Percentiles rank a stretch among this genome's conserved stretches.
These are phyloP conservation scores for Garra rufa DNA, from an alignment of 2,113 vertebrate genomes.

Conservation along the genomic window DNA sequence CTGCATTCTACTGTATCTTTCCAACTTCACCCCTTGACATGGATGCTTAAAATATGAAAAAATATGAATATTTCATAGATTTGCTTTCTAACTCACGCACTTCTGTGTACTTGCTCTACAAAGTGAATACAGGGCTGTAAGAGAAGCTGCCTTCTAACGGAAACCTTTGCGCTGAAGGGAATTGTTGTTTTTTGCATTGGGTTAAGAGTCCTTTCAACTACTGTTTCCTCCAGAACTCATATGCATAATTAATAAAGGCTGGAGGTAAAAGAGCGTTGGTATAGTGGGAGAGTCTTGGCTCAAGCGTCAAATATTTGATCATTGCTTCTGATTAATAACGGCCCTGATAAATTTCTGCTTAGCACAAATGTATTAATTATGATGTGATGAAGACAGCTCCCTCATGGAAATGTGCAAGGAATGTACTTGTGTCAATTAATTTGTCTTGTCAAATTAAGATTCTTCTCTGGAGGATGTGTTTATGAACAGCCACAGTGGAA, in stretches of 20 bases:
- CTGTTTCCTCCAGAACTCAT: constrained; percentile 34
- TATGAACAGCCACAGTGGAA: constrained; percentile 5
- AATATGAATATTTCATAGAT: constrained; percentile 37
- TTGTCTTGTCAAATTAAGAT: not conserved
- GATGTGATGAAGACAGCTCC: constrained; percentile 11
- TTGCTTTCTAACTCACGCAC: constrained; percentile 21
- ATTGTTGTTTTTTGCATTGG: constrained; percentile 18
- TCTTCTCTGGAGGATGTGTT: not conserved
- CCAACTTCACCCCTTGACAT: constrained; percentile 4
- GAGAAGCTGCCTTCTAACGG: not conserved
- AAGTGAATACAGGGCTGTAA: not conserved
- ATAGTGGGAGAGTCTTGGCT: constrained; percentile 11
- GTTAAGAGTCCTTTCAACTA: constrained; percentile 36
- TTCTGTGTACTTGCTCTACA: not conserved
- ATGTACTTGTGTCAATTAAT: constrained; percentile 15
- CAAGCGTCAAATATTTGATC: constrained; percentile 51
- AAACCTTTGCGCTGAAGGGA: not conserved
- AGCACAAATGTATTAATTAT: constrained; percentile 34
- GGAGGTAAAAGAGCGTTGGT: constrained; percentile 27
- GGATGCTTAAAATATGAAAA: not conserved
- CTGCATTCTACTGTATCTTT: not conserved
- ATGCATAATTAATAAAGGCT: constrained; percentile 54
- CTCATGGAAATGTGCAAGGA: constrained; percentile 10
- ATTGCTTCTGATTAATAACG: constrained; percentile 39
- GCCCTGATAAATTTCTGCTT: constrained; percentile 19